Percentiles rank a stretch among this genome's conserved stretches.
Conservation (phyloP, 2,113 vertebrate genomes). For the Peucedramus taeniatus region DNA sequence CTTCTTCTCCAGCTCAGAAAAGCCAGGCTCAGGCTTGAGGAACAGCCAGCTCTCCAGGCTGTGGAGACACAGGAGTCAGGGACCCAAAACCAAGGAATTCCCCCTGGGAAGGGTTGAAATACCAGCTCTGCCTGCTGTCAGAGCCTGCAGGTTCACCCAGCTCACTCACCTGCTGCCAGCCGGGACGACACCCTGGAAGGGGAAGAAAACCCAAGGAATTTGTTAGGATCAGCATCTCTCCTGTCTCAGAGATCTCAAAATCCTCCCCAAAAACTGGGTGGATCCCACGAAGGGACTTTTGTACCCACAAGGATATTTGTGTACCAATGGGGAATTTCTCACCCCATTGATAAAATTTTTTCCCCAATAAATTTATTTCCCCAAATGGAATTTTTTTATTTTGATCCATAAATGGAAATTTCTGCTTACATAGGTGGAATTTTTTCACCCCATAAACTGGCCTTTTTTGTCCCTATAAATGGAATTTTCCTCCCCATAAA, state of each 20-base stretch:
- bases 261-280: background rate
- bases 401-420: background rate
- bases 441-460: background rate
- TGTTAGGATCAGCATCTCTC: background rate
- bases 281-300: background rate
- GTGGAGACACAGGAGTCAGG: background rate
- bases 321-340: background rate
- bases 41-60: constrained; percentile 38
- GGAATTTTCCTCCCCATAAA: too few species aligned
- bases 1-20: constrained; percentile 15
- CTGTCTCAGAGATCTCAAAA: background rate
- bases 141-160: background rate
- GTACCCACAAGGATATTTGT: background rate
- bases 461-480: background rate
- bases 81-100: background rate
- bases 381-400: too few species aligned
- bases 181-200: background rate
- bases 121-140: background rate
- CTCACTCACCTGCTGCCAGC: constrained; percentile 20
- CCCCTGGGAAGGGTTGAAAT: background rate
- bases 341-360: background rate
- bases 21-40: background rate
- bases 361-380: background rate
- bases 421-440: background rate
- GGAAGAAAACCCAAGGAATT: background rate